Base-by-base conservation (phyloP, 2,888 invertebrate species). In the Unio pictorum region DNA sequence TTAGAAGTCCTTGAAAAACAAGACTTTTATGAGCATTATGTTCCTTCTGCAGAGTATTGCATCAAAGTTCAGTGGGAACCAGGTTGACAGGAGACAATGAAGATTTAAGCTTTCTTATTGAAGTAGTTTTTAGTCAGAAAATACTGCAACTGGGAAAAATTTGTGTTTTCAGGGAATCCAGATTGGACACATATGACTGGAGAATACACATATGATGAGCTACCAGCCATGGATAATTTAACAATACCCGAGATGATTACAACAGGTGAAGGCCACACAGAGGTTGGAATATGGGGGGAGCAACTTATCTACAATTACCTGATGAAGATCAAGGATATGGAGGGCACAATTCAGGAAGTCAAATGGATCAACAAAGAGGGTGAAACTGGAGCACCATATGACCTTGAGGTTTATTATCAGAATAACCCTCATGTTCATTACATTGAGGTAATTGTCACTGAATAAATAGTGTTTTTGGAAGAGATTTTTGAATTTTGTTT, bases 281-380 rank as follows among this genome's bases (percentile, higher is more conserved):
- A 76, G 30, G 75, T 88, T 7, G 89, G 87, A 1, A 78, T 79
- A 11, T 87, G 86, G 86, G 89, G 89, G 15, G 89, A 89, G 71
- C 62, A 55, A 4, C 77, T 88, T 7, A 88, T 89, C 18, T 78
- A 81, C 55, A 75, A 84, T 57, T 88, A 86, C 68, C 78, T 89
- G 8, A 67, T 78, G 55, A 71, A 78, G 59, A 81, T 84, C 76
- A 78, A 79, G 66, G 73, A 73, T 0, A 34, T 65, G 1, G 11
- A 45, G 11, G 74, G 82, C 55, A 75, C 74, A 26, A 84, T 86
- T 4, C 28, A 73, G 11, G 78, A 78, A 34, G 82, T 86, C 15
- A 65, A 66, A 8, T 88, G 88, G 87, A 71, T 76, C 55, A 88
- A 88, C 64, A 72, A 83, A 28, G 71, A 73, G 0, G 67, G 69